Base-by-base conservation (phyloP, 2,113 vertebrate species). In the Rattus rattus region DNA sequence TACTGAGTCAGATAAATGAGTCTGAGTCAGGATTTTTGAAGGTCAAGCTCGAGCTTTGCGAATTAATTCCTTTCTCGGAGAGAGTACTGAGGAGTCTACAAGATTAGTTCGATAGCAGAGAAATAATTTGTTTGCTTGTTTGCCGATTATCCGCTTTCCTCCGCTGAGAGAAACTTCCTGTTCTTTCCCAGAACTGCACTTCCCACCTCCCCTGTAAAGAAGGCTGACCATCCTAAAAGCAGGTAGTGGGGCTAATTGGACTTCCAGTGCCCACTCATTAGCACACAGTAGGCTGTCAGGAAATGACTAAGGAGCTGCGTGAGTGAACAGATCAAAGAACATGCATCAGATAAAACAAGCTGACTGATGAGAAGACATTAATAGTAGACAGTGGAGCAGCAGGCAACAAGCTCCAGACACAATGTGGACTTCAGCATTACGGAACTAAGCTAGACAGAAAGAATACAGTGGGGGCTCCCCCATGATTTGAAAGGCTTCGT, bases 91-190 rank as follows among this genome's bases (percentile, higher is more conserved):
- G 12, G 36, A 54, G 22, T 7, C 52, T 86, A 91, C 10, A 94
- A 16, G 43, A 88, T 1, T 85, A 17, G 36, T 81, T 22, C 67
- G 43, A 80, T 5, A 59, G 6, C 14, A 86, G 12, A 91, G 36
- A 69, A 70, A 90, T 88, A 22, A 95, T 95, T 28, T 94, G 81
- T 59, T 54, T 92, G 6, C 16, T 88, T 93, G 5, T 24, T 36
- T 87, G 17, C 28, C 86, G 86, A 69, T 85, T 56, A 36, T 63
- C 54, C 88, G 47, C 61, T 95, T 97, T 67, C 19, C 63, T 84
- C 49, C 59, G 69, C 24, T 47, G 81, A 75, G n/a, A 85, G 2
- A 13, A 89, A 81, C 5, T 70, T 43, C 26, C 3, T 75, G 14
- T 70, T 91, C 52, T 47, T 79, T 85, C 70, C 47, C 14, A 86